Evolutionary conservation across 1,140 invertebrate species (phyloP).

Genomic region (Drosophila saltans): DNA sequence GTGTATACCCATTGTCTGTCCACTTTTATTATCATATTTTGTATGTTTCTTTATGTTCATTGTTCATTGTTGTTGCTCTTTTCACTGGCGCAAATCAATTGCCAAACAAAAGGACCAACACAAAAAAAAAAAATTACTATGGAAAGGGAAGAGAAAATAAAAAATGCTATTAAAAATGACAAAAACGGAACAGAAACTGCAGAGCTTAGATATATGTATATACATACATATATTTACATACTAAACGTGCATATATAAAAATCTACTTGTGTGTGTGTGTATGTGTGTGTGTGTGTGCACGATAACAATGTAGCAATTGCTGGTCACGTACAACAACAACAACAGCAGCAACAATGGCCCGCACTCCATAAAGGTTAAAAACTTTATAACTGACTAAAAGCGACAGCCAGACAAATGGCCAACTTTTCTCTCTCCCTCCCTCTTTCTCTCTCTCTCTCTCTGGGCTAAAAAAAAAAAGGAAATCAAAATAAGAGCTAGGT

Average conservation of each 20-base stretch:
- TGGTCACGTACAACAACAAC: constrained; percentile 33
- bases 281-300: background rate
- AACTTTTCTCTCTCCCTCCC: constrained; percentile 47
- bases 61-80: constrained; percentile 15
- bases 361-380: constrained; percentile 64
- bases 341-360: constrained; percentile 34
- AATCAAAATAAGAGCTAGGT: background rate
- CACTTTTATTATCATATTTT: constrained; percentile 68
- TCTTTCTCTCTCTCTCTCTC: constrained; percentile 16
- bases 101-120: constrained; percentile 38
- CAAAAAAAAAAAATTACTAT: constrained; percentile 18
- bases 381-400: constrained; percentile 67
- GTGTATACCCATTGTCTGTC: constrained; percentile 33
- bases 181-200: constrained; percentile 21
- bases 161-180: constrained; percentile 47
- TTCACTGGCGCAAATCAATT: constrained; percentile 61
- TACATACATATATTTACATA: background rate
- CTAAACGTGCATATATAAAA: constrained; percentile 3
- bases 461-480: background rate
- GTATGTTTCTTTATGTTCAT: constrained; percentile 58
- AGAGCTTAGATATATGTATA: background rate
- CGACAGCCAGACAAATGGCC: constrained; percentile 60
- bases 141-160: constrained; percentile 1
- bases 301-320: constrained; percentile 29
- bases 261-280: constrained; percentile 17